Base-by-base conservation (phyloP, 2,888 invertebrate species). In the Philereme transversata region DNA sequence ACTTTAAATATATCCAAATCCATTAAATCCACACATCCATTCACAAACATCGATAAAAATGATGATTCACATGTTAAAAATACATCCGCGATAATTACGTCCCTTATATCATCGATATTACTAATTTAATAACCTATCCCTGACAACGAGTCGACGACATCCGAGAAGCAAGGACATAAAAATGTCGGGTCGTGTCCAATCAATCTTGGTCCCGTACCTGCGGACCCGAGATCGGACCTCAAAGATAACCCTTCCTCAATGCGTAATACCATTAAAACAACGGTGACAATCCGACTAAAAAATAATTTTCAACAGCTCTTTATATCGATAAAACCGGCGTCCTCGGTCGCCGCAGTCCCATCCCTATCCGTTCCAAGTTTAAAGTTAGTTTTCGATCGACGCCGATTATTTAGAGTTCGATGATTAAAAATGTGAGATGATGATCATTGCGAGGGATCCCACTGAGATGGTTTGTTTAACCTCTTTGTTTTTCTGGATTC, bases 231-330 rank as follows among this genome's bases (percentile, higher is more conserved):
- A 91, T 91, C 90, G 91, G 90, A 73, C 84, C 84, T 78, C 60
- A 68, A 67, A 87, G 92, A 92, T 92, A 92, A 91, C 90, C 90
- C 90, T 89, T 88, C 90, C 83, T 87, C 87, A 82, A 86, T 88
- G 89, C 91, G 89, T 90, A 91, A 90, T 90, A 84, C 90, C 92
- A 92, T 91, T 92, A 91, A 92, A 90, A 90, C 92, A 92, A 91
- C 91, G 90, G 91, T 91, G 92, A 92, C 92, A 91, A 90, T 88
- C 85, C 84, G 78, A 88, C 86, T 87, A 90, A 90, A 90, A 90
- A 90, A 87, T 86, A 82, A 85, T 89, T 87, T 89, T 87, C 87
- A 88, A 90, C 89, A 88, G 87, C 85, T 89, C 83, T 84, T 82
- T 81, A 83, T 81, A 82, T 80, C 81, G 75, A 76, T 75, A 68